Evolutionary conservation across 2,888 invertebrate species (phyloP).

Genomic region (Sceliomorpha sp.): DNA sequence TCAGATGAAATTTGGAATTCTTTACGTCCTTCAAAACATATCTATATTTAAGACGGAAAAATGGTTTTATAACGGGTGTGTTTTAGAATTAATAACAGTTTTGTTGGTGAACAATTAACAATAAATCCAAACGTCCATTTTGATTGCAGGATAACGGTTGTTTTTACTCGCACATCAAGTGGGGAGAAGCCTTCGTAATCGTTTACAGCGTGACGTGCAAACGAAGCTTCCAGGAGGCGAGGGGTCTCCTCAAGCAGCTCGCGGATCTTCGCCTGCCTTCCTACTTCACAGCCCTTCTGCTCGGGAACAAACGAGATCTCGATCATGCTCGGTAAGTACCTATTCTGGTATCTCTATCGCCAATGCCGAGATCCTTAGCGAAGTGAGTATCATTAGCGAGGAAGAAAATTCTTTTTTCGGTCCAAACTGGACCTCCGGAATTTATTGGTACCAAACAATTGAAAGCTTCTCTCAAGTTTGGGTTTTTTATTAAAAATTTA

Average conservation of each 20-base stretch:
- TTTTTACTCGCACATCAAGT: constrained; percentile 88
- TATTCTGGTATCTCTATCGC: constrained; percentile 24
- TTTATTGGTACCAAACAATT: too few relatives aligned
- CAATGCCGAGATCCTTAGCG: constrained; percentile 11
- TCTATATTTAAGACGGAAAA: too few relatives aligned
- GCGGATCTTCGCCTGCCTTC: constrained; percentile 87
- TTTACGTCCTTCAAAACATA: too few relatives aligned
- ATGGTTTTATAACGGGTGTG: too few relatives aligned
- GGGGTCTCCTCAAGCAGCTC: constrained; percentile 86
- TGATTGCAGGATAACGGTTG: constrained; percentile 86
- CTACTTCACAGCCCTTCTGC: constrained; percentile 88
- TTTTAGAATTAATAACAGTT: too few relatives aligned
- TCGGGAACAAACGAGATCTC: constrained; percentile 91
- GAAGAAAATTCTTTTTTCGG: too few relatives aligned
- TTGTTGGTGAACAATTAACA: too few relatives aligned
- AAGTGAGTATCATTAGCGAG: too few relatives aligned
- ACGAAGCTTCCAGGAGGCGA: constrained; percentile 88
- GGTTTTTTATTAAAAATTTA: too few relatives aligned
- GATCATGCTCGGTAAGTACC: constrained; percentile 87
- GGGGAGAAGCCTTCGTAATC: constrained; percentile 91
- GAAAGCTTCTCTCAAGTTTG: too few relatives aligned
- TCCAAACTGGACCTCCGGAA: too few relatives aligned
- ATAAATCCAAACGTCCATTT: constrained; percentile 13
- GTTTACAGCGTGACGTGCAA: constrained; percentile 91
- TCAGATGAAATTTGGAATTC: too few relatives aligned